Percentiles rank a stretch among this genome's conserved stretches.
phyloP scores from a whole-genome alignment of 2,113 vertebrate genomes.

The Sula dactylatra region DNA sequence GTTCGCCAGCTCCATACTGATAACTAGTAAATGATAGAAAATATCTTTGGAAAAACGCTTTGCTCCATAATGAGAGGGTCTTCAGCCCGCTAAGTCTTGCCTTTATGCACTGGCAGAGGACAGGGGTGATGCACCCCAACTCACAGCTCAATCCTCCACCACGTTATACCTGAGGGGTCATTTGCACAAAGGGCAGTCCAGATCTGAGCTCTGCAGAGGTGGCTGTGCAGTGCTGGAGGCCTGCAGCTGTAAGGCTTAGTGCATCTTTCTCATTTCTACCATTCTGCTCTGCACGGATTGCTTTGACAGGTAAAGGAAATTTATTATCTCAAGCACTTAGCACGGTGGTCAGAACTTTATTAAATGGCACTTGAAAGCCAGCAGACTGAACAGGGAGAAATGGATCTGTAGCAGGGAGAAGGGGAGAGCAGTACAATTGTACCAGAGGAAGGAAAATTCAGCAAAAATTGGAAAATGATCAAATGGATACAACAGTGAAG shows the following conservation, averaged over 20 bases:
- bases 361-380: not conserved
- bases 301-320: not conserved
- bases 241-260: not conserved
- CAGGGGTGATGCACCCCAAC: not conserved
- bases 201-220: not conserved
- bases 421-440: not conserved
- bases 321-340: not conserved
- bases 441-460: not conserved
- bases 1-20: not conserved
- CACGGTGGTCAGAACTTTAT: not conserved
- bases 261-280: not conserved
- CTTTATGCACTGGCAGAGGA: not conserved
- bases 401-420: not conserved
- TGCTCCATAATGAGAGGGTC: not conserved
- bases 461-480: not conserved
- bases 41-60: not conserved
- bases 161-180: not conserved
- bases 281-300: not conserved
- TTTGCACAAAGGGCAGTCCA: not conserved
- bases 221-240: not conserved
- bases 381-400: not conserved
- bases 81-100: not conserved
- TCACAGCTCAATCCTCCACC: not conserved
- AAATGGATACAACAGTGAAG: not conserved
- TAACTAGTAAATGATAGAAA: not conserved